These are phyloP conservation scores for Bombus balteatus DNA, from an alignment of 1,140 invertebrate species.

Conservation along the genomic window DNA sequence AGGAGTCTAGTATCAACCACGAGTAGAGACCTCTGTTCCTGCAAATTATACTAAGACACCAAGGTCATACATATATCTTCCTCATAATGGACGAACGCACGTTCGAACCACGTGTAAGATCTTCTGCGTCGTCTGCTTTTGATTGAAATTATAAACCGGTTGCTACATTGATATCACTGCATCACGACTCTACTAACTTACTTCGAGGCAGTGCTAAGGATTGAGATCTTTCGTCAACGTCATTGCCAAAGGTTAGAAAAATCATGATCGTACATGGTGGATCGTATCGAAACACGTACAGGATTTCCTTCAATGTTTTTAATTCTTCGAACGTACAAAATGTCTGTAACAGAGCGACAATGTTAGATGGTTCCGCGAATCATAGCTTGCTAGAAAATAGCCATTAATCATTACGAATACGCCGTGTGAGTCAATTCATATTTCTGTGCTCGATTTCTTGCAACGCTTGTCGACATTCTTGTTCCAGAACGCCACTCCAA, in stretches of 20 bases:
- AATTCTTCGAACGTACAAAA: background rate
- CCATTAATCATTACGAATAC: conserved; percentile 6
- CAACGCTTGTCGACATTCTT: conserved; percentile 57
- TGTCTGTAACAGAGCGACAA: background rate
- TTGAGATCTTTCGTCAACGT: background rate
- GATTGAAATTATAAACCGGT: conserved; percentile 65
- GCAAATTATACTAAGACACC: conserved; percentile 52
- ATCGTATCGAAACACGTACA: background rate
- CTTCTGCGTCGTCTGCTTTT: conserved; percentile 50
- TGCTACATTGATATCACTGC: conserved; percentile 26
- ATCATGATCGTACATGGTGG: too few species aligned
- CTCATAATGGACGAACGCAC: conserved; percentile 48
- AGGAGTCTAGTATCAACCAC: conserved; percentile 43
- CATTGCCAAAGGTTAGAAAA: background rate
- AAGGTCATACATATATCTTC: conserved; percentile 50
- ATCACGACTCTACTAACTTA: background rate
- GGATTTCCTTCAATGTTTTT: background rate
- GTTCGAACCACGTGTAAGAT: conserved; percentile 58
- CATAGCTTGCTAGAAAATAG: conserved; percentile 2
- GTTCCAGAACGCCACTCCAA: conserved; percentile 81
- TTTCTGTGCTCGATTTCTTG: conserved; percentile 31
- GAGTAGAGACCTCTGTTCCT: conserved; percentile 33
- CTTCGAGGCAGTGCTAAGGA: background rate
- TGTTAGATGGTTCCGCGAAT: background rate
- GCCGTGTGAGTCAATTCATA: conserved; percentile 2